phyloP scores from a whole-genome alignment of 2,797 vertebrate species.

The Cryptoprocta ferox region DNA sequence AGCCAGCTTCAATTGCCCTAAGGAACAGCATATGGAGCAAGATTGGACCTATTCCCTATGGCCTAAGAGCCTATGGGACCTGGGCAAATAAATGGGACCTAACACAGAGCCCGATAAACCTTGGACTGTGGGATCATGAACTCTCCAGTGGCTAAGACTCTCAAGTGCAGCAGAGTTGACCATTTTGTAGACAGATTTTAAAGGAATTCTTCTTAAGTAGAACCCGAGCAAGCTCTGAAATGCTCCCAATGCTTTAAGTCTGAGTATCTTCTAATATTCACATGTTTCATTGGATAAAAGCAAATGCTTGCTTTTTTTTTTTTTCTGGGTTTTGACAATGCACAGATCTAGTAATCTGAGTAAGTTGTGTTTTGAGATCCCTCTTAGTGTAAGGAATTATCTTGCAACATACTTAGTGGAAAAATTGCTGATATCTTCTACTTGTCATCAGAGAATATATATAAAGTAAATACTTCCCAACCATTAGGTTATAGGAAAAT shows the following conservation, averaged over 20 bases:
- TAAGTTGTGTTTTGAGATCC: not conserved
- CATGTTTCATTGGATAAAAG: not conserved
- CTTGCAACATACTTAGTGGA: not conserved
- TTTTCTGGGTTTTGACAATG: not conserved
- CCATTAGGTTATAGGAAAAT: not conserved
- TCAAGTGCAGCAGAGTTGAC: not conserved
- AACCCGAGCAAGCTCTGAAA: not conserved
- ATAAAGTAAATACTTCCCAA: not conserved
- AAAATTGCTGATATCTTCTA: not conserved
- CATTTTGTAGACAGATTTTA: not conserved
- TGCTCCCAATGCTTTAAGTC: not conserved
- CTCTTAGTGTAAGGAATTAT: slow-evolving; percentile 1
- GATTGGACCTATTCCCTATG: not conserved
- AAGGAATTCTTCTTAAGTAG: not conserved
- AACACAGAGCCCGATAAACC: not conserved
- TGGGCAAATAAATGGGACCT: not conserved
- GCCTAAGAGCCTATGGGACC: not conserved
- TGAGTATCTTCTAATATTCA: not conserved
- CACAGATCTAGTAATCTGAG: not conserved
- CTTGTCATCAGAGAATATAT: not conserved
- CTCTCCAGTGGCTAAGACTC: not conserved
- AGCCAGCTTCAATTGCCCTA: not conserved
- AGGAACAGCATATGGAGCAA: not conserved
- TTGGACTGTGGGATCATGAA: not conserved
- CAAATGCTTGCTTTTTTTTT: not conserved